These are phyloP conservation scores for Homalodisca vitripennis DNA, from an alignment of 1,140 invertebrate genomes.

Conservation along the genomic window DNA sequence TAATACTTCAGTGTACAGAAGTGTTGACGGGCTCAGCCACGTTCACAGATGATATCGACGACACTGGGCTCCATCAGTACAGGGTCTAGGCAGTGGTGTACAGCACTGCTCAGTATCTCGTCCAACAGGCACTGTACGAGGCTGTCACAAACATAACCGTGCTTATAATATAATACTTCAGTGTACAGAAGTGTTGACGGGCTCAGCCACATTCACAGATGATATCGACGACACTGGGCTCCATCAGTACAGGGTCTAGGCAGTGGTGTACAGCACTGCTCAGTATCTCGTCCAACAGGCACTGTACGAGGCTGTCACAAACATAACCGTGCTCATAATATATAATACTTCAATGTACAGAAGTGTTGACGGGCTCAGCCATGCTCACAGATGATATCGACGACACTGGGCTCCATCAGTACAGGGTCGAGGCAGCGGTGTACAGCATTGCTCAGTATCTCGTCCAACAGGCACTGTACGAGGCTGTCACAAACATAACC, in stretches of 20 bases:
- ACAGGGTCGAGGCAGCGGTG: slow-evolving; percentile 91
- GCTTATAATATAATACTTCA: too few species aligned
- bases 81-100: slow-evolving; percentile 90
- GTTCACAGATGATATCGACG: slow-evolving; percentile 88
- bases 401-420: slow-evolving; percentile 92
- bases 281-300: slow-evolving; percentile 92
- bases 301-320: slow-evolving; percentile 79
- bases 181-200: too few species aligned
- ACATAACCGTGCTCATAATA: too few species aligned
- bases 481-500: slow-evolving; percentile 69
- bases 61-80: slow-evolving; percentile 93
- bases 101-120: slow-evolving; percentile 91
- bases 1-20: too few species aligned
- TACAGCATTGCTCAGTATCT: slow-evolving; percentile 91
- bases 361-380: too few species aligned
- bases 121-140: slow-evolving; percentile 90
- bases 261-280: slow-evolving; percentile 91
- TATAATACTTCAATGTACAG: too few species aligned
- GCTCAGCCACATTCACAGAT: slow-evolving; percentile 79
- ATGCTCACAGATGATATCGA: slow-evolving; percentile 88
- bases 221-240: slow-evolving; percentile 88
- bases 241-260: slow-evolving; percentile 91
- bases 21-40: too few species aligned
- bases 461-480: slow-evolving; percentile 90
- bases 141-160: slow-evolving; percentile 63